Base-by-base conservation (phyloP, 2,888 invertebrate species). In the Eucera pruinosa region DNA sequence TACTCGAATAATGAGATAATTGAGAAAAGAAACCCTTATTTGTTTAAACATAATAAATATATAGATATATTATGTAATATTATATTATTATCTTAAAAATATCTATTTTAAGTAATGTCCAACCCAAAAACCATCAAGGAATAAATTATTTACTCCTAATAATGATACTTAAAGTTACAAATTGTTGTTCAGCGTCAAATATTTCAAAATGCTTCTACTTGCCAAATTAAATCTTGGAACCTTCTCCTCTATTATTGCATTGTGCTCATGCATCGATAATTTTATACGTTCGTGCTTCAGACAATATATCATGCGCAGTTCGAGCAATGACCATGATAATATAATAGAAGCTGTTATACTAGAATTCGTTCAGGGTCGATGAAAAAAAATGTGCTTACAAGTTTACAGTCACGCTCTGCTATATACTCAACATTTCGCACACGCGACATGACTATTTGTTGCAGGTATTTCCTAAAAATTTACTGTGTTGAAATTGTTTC, bases 281-380 rank as follows among this genome's bases (percentile, higher is more conserved):
- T 25, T 67, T 48, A 7, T 36, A 18, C 45, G 47, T 18, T 58
- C 47, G 47, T 36, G 66, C 47, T 18, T 45, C 30, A 13, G 6
- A 20, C 39, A 25, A 41, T 30, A 20, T 20, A 18, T 54, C 15
- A 13, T 54, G 25, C 20, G 2, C 52, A 25, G 41, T 23, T 43
- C 23, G 36, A 36, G 50, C 33, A 48, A 43, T 23, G 64, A 36
- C 70, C 50, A 15, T 33, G 65, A 66, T 58, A 45, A 54, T 50
- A 50, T 39, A 43, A n/a, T n/a, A n/a, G n/a, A 36, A 54, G 4
- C 25, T 62, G 69, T 25, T 69, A 48, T 20, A 48, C 25, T 67
- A 57, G 58, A 72, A 67, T 60, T 67, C 60, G 72, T 67, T 67
- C 72, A 67, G 52, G 72, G 72, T 67, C 72, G 67, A 45, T 25